A percentile compares a stretch with the other conserved stretches of the same genome.
Conservation (phyloP, 2,113 vertebrate genomes). For the Poeciliopsis prolifica region DNA sequence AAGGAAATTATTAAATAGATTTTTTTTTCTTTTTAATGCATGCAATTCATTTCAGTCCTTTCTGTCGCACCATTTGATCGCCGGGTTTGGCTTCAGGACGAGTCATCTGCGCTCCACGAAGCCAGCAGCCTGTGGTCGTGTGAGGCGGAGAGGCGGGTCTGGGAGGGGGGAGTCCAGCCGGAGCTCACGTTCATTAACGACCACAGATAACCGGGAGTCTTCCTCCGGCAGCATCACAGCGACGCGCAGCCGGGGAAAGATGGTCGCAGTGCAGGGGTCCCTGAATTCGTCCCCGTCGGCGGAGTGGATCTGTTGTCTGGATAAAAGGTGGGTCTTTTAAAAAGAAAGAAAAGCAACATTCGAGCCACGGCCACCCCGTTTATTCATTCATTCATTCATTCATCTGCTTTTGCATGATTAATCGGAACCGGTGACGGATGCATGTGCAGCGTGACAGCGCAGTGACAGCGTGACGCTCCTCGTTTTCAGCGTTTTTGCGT, state of each 20-base stretch:
- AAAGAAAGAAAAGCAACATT: not conserved
- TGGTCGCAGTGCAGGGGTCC: conserved; percentile 90
- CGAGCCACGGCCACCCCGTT: conserved; percentile 19
- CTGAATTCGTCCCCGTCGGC: conserved; percentile 84
- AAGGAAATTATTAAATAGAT: not conserved
- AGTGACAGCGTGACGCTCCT: conserved; percentile 10
- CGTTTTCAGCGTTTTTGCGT: conserved; percentile 5
- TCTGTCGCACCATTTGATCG: not conserved
- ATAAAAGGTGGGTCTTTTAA: conserved; percentile 89
- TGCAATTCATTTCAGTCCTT: not conserved
- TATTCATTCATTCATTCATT: conserved; percentile 65
- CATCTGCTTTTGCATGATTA: conserved; percentile 56
- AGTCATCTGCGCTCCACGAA: conserved; percentile 42
- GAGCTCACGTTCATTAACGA: conserved; percentile 66
- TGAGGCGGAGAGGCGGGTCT: conserved; percentile 52
- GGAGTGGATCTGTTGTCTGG: conserved; percentile 95
- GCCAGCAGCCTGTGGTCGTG: conserved; percentile 33
- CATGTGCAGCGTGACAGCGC: conserved; percentile 44
- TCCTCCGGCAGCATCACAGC: conserved; percentile 51
- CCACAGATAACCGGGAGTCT: conserved; percentile 64
- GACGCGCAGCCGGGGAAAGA: conserved; percentile 80
- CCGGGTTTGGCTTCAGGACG: not conserved
- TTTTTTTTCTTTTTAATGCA: not conserved
- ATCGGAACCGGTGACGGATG: conserved; percentile 58
- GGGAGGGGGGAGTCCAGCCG: conserved; percentile 58